These are phyloP conservation scores for Cynaeus angustus DNA, from an alignment of 2,888 invertebrate genomes.

Conservation along the genomic window DNA sequence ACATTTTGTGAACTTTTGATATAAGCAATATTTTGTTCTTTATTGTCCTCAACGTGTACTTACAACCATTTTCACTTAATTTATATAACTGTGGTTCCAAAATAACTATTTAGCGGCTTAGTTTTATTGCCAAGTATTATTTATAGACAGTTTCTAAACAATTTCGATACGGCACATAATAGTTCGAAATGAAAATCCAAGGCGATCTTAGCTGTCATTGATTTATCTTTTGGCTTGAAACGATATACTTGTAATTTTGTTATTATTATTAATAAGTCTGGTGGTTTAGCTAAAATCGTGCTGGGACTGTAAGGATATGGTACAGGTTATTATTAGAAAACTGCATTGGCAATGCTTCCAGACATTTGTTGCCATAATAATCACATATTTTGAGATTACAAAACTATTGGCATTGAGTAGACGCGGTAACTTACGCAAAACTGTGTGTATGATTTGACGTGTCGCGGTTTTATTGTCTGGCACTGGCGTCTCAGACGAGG, in stretches of 20 bases:
- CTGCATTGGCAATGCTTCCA: slow-evolving; percentile 33
- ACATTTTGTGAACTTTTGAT: no score
- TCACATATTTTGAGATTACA: slow-evolving; percentile 27
- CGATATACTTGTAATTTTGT: slow-evolving; percentile 35
- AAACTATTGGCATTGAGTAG: slow-evolving; percentile 1
- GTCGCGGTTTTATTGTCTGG: no score
- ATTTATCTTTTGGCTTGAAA: slow-evolving; percentile 44
- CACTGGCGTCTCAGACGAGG: background rate
- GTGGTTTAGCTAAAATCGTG: slow-evolving; percentile 24
- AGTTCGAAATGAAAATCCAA: slow-evolving; percentile 43
- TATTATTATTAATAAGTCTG: slow-evolving; percentile 45
- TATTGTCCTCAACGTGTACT: no score
- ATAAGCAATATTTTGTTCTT: no score
- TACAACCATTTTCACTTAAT: slow-evolving; percentile 16
- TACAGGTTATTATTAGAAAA: slow-evolving; percentile 26
- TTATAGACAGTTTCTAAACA: slow-evolving; percentile 45
- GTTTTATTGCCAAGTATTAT: slow-evolving; percentile 48
- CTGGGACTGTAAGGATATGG: slow-evolving; percentile 9
- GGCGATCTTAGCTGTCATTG: slow-evolving; percentile 41
- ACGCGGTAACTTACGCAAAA: slow-evolving; percentile 3
- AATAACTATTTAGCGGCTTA: slow-evolving; percentile 33
- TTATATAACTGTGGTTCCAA: slow-evolving; percentile 20
- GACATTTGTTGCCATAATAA: slow-evolving; percentile 22
- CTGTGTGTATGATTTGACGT: background rate
- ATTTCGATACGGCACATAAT: slow-evolving; percentile 49